phyloP scores from a whole-genome alignment of 2,888 invertebrate genomes.

The Falcaria lacertinaria region DNA sequence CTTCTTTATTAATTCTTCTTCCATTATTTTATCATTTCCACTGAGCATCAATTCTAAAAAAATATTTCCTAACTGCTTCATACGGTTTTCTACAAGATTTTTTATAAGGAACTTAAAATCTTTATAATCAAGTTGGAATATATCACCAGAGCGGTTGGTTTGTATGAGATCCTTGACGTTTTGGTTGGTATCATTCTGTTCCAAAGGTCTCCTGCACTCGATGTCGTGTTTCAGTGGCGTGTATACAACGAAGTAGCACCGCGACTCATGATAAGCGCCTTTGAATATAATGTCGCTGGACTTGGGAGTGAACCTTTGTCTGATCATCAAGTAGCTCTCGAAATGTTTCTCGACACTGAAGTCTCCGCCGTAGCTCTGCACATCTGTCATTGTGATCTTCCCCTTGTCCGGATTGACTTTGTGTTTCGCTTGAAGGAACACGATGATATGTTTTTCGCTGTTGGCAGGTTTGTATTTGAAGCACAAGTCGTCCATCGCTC shows the following conservation, averaged over 20 bases:
- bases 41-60: slow-evolving; percentile 27
- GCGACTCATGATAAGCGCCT: slow-evolving; percentile 22
- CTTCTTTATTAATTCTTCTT: slow-evolving; percentile 27
- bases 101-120: slow-evolving; percentile 20
- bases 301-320: slow-evolving; percentile 2
- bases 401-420: slow-evolving; percentile 28
- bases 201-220: background rate
- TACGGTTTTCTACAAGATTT: slow-evolving; percentile 23
- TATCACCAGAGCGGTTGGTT: slow-evolving; percentile 16
- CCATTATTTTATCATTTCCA: slow-evolving; percentile 24
- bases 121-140: slow-evolving; percentile 29
- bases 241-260: slow-evolving; percentile 28
- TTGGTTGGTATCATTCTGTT: background rate
- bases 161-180: slow-evolving; percentile 8
- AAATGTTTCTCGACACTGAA: slow-evolving; percentile 15
- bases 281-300: slow-evolving; percentile 28
- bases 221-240: background rate
- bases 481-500: slow-evolving; percentile 7
- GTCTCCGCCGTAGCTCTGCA: slow-evolving; percentile 22
- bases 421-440: slow-evolving; percentile 39
- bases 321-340: slow-evolving; percentile 1
- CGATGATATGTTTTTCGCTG: slow-evolving; percentile 15
- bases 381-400: slow-evolving; percentile 25
- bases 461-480: slow-evolving; percentile 20
- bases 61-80: slow-evolving; percentile 23